phyloP scores from a whole-genome alignment of 1,140 invertebrate genomes.

The Papilio machaon region DNA sequence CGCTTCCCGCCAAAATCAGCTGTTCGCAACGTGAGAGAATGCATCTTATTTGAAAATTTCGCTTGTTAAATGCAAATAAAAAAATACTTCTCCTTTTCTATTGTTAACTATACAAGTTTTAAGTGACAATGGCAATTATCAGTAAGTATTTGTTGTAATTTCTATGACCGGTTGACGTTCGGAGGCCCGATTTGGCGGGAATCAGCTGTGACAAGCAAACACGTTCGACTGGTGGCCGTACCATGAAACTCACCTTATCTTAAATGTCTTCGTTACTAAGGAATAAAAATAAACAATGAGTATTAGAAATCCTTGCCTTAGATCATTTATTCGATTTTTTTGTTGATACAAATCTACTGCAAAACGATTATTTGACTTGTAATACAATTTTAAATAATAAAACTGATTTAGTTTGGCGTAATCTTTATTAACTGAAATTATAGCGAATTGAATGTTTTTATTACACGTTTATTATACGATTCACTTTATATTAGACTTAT shows the following conservation, averaged over 20 bases:
- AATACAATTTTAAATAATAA: not conserved
- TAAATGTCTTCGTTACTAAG: not conserved
- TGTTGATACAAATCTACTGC: not conserved
- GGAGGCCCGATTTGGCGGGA: slow-evolving; percentile 65
- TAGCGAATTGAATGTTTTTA: too few relatives aligned
- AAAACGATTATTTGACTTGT: not conserved
- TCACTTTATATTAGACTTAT: not conserved
- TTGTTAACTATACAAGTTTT: slow-evolving; percentile 53
- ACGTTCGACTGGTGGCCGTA: slow-evolving; percentile 43
- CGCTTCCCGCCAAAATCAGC: slow-evolving; percentile 62
- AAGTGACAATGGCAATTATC: slow-evolving; percentile 53
- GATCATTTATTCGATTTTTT: not conserved
- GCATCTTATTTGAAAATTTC: slow-evolving; percentile 38
- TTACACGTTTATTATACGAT: too few relatives aligned
- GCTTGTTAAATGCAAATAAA: slow-evolving; percentile 38
- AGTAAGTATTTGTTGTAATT: slow-evolving; percentile 49
- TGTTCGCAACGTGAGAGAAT: slow-evolving; percentile 59
- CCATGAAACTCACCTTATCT: slow-evolving; percentile 37
- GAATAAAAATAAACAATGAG: not conserved
- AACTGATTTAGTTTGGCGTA: too few relatives aligned
- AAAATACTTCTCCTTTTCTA: slow-evolving; percentile 42
- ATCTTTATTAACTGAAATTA: too few relatives aligned
- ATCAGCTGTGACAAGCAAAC: slow-evolving; percentile 64
- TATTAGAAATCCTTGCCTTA: too few relatives aligned
- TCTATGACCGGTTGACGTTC: slow-evolving; percentile 47